Evolutionary conservation across 1,140 invertebrate genomes (phyloP).

Genomic region (Atta cephalotes): DNA sequence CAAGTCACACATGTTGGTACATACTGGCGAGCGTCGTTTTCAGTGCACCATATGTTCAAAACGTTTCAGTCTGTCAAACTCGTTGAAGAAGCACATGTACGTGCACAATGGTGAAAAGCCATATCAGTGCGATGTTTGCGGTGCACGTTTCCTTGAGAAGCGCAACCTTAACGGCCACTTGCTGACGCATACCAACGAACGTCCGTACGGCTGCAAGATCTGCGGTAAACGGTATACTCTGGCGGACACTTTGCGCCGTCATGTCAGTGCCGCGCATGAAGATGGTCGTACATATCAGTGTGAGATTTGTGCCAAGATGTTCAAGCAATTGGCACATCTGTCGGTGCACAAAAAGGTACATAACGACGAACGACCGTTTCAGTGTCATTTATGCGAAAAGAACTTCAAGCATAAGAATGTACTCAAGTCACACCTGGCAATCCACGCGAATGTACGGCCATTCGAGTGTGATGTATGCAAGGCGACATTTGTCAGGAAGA

Average conservation of each 20-base stretch:
- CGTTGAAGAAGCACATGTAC: constrained; percentile 87
- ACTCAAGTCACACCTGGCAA: constrained; percentile 79
- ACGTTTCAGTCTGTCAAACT: constrained; percentile 90
- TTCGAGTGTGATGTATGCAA: constrained; percentile 82
- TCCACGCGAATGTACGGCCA: constrained; percentile 80
- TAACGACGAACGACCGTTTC: constrained; percentile 91
- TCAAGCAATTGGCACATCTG: constrained; percentile 86
- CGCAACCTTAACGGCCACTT: constrained; percentile 84
- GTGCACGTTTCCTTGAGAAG: constrained; percentile 84
- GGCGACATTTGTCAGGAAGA: constrained; percentile 80
- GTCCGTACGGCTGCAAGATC: constrained; percentile 82
- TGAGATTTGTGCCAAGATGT: constrained; percentile 83
- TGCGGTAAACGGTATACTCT: constrained; percentile 84
- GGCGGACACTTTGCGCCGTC: constrained; percentile 79
- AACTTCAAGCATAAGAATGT: constrained; percentile 84
- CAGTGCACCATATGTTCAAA: constrained; percentile 87
- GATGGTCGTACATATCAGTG: constrained; percentile 80
- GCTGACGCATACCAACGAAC: constrained; percentile 86
- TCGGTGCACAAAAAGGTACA: constrained; percentile 88
- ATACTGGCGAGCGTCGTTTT: constrained; percentile 89
- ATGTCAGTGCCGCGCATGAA: constrained; percentile 79
- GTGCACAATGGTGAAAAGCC: constrained; percentile 88
- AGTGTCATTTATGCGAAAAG: constrained; percentile 87
- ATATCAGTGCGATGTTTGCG: constrained; percentile 87
- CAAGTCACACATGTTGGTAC: constrained; percentile 90